Evolutionary conservation across 2,888 invertebrate genomes (phyloP).

Genomic region (Portevinia maculata): DNA sequence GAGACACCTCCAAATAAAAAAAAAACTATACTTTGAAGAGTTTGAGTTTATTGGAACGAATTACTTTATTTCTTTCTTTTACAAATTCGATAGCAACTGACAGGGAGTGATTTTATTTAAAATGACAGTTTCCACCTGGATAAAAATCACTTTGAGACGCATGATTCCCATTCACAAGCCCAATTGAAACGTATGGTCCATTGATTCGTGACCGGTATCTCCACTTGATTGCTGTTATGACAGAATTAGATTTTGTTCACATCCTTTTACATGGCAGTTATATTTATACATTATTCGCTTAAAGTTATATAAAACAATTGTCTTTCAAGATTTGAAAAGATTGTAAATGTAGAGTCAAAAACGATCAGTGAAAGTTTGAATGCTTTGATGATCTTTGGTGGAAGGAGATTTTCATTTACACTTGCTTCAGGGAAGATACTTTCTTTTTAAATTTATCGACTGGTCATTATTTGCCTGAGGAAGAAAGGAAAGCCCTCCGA

Average conservation of each 20-base stretch:
- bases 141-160: too few relatives aligned
- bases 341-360: not conserved
- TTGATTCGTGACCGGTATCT: too few relatives aligned
- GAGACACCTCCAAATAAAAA: too few relatives aligned
- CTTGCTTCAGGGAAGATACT: not conserved
- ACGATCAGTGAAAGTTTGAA: slow-evolving; percentile 41
- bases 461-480: not conserved
- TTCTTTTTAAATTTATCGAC: slow-evolving; percentile 5
- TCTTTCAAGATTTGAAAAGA: slow-evolving; percentile 8
- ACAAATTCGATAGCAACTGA: too few relatives aligned
- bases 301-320: not conserved
- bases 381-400: slow-evolving; percentile 6
- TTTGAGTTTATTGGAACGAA: not conserved
- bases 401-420: not conserved
- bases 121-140: too few relatives aligned
- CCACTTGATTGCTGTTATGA: slow-evolving; percentile 10
- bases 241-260: slow-evolving; percentile 23
- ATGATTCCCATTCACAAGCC: too few relatives aligned
- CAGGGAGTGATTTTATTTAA: too few relatives aligned
- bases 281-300: not conserved
- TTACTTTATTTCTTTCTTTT: too few relatives aligned
- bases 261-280: slow-evolving; percentile 2
- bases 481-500: not conserved
- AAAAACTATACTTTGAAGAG: not conserved
- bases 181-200: too few relatives aligned